phyloP scores from a whole-genome alignment of 2,888 invertebrate genomes.

The Leptura quadrifasciata region DNA sequence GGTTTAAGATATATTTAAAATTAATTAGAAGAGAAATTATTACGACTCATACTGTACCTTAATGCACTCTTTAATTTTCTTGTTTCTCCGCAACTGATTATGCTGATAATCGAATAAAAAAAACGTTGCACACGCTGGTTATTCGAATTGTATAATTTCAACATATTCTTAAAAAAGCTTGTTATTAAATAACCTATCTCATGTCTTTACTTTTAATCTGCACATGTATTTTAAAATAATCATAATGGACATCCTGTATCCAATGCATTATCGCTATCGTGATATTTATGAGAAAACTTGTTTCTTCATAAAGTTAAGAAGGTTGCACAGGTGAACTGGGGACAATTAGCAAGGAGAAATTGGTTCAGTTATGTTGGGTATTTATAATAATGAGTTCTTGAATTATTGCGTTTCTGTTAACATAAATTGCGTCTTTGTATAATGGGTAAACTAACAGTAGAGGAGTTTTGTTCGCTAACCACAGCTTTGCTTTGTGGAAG shows the following conservation, averaged over 20 bases:
- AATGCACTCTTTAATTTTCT: no score
- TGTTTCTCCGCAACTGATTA: no score
- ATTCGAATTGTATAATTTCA: no score
- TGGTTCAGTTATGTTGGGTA: conserved; percentile 31
- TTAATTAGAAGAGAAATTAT: no score
- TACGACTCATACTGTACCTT: no score
- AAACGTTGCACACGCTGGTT: no score
- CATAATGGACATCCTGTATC: conserved; percentile 23
- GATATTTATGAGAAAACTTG: conserved; percentile 23
- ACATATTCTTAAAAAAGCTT: no score
- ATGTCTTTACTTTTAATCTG: no score
- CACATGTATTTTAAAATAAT: conserved; percentile 8
- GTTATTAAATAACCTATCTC: not conserved
- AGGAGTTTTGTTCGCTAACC: conserved; percentile 43
- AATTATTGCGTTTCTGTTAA: conserved; percentile 48
- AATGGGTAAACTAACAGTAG: conserved; percentile 47
- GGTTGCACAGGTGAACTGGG: conserved; percentile 27
- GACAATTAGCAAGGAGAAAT: conserved; percentile 36
- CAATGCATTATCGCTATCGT: conserved; percentile 18
- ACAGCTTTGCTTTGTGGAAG: conserved; percentile 19
- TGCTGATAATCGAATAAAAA: no score
- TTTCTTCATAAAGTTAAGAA: conserved; percentile 11
- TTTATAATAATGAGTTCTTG: conserved; percentile 39
- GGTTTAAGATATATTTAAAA: no score
- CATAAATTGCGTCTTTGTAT: conserved; percentile 51